Evolutionary conservation across 2,888 invertebrate species (phyloP), one percentile per base, ranked within the genome.

Genomic region (Acrocyrtus sp.): DNA sequence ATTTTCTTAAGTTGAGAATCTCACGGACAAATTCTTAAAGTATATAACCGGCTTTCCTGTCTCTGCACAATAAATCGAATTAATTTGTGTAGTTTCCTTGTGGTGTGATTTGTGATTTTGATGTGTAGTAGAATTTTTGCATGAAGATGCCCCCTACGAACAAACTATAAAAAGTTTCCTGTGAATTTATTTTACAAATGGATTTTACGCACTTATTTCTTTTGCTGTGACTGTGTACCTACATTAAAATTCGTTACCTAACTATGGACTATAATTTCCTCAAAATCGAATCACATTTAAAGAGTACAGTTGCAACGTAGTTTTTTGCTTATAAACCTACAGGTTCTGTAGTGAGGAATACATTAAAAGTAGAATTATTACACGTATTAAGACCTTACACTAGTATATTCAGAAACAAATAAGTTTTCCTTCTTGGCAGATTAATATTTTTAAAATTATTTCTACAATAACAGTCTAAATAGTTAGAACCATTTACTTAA

Each of bases 271-370:
- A 34, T 45, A 5, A 45, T 17, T 45, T 45, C n/a, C 5, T 45
- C 45, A 45, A 45, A 45, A 45, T 45, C 45, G 45, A 45, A 45
- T 45, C 45, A 45, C 45, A 45, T 17, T 45, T 45, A 45, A 34
- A 34, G 34, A 34, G 34, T 34, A n/a, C n/a, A 34, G 34, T 34
- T 34, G n/a, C n/a, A n/a, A n/a, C 34, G 12, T 34, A 34, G 12
- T 34, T 34, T n/a, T n/a, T n/a, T 5, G 34, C 12, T 34, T 34
- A 34, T 34, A 34, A 34, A 34, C 5, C 12, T 5, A n/a, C n/a
- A n/a, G n/a, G n/a, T n/a, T 5, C 34, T 34, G 34, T 34, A 34
- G 34, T 34, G 12, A 34, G 34, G 34, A 34, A 34, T 34, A 34
- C 5, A 12, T 34, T 34, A 34, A 34, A 34, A 34, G 5, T 34